Percentiles rank a stretch among this genome's conserved stretches.
Conservation (phyloP, 1,140 invertebrate genomes). For the Ceratosolen solmsi region DNA sequence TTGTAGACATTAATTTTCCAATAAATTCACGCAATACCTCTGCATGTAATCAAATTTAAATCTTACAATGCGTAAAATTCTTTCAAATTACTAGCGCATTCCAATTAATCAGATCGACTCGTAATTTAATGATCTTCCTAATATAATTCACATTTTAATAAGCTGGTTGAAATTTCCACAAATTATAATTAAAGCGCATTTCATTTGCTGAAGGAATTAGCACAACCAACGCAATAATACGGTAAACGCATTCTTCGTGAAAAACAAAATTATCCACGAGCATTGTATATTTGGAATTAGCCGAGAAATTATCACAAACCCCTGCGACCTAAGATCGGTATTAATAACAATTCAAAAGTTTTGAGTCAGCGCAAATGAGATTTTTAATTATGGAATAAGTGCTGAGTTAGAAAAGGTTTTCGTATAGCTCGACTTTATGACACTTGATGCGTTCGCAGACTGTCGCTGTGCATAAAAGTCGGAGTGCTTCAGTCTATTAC, state of each 20-base stretch:
- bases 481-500: constrained; percentile 18
- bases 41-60: too few relatives aligned
- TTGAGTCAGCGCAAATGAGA: constrained; percentile 14
- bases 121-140: background rate
- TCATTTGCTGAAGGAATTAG: background rate
- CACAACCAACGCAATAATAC: constrained; percentile 2
- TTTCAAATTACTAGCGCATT: background rate
- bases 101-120: background rate
- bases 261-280: constrained; percentile 6
- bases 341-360: constrained; percentile 33
- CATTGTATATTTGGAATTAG: background rate
- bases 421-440: constrained; percentile 36
- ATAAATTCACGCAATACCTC: too few relatives aligned
- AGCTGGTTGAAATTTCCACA: background rate
- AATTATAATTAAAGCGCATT: constrained; percentile 13
- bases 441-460: constrained; percentile 19
- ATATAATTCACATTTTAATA: constrained; percentile 14
- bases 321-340: background rate
- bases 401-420: constrained; percentile 8
- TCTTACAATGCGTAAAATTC: background rate
- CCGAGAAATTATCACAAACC: background rate
- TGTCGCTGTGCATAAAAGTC: constrained; percentile 19
- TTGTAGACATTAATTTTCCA: too few relatives aligned
- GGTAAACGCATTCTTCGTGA: constrained; percentile 10
- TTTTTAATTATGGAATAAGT: constrained; percentile 35